Evolutionary conservation across 1,140 invertebrate genomes (phyloP), one percentile per base, ranked within the genome.

Genomic region (Papilio aristodemus): DNA sequence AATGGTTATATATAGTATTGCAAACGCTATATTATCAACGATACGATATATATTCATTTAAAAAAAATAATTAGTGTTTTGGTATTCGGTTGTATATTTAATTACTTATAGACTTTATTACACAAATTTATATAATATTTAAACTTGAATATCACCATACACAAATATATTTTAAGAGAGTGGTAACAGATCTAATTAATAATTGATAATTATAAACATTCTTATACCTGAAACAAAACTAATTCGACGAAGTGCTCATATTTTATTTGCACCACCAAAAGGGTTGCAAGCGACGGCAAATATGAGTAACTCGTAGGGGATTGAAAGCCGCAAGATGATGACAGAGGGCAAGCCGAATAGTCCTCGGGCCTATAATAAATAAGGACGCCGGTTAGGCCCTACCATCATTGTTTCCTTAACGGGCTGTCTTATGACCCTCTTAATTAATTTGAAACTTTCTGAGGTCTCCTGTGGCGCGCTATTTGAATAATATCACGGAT

Each of bases 381-480:
- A 87, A 84, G 84, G 82, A 81, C 78, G 74, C 80, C 72, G 79
- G 75, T 76, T 72, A 80, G 81, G 77, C 70, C 76, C 75, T 68
- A 78, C 76, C 75, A 71, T 70, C 77, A 89, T 89, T 88, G 80
- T 89, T 90, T 90, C 89, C 87, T 89, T 88, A 89, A 90, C 87
- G 84, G 84, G 82, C 82, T 87, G 85, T 91, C 89, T 91, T 90
- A 90, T 91, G 83, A 78, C 84, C 83, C 87, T 87, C 87, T 91
- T 90, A 91, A 91, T 91, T 91, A 91, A 91, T 91, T 91, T 90
- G 89, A 84, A 91, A 91, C 87, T 91, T 91, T 89, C 84, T 84
- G 84, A 85, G 89, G 87, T 89, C 87, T 89, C 89, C 89, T 78
- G 87, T 85, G 85, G 87, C 83, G 86, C 78, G 75, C 87, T 82